These are phyloP conservation scores for Electrona antarctica DNA, from an alignment of 2,113 vertebrate species.

Conservation along the genomic window DNA sequence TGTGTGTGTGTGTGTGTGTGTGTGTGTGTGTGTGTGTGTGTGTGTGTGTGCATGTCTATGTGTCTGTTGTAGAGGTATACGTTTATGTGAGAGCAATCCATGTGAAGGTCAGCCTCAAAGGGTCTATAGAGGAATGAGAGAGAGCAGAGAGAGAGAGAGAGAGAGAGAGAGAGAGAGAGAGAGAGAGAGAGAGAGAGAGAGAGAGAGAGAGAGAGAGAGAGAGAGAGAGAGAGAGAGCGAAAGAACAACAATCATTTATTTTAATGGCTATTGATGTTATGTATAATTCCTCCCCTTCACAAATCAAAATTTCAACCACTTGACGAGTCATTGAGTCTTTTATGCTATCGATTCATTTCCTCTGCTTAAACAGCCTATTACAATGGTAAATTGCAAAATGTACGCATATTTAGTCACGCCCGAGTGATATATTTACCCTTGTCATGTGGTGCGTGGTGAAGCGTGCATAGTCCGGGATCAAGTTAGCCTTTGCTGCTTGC, in stretches of 20 bases:
- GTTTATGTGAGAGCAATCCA: constrained; percentile 1
- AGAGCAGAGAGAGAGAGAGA: neutral
- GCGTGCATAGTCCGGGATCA: constrained; percentile 3
- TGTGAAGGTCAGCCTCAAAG: constrained; percentile 26
- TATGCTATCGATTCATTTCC: constrained; percentile 54
- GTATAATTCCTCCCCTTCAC: constrained; percentile 54
- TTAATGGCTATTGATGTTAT: constrained; percentile 60
- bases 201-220: constrained; percentile 3
- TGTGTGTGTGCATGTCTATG: neutral
- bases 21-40: too few species aligned
- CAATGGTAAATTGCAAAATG: constrained; percentile 52
- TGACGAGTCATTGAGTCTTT: constrained; percentile 38
- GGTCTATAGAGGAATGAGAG: neutral
- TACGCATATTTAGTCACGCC: constrained; percentile 58
- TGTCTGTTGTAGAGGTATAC: neutral
- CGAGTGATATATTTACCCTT: constrained; percentile 20
- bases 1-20: neutral
- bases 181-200: neutral
- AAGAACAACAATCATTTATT: constrained; percentile 41
- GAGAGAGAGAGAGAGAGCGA: constrained; percentile 13
- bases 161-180: constrained; percentile 14
- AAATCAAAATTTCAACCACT: constrained; percentile 52
- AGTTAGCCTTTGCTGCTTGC: constrained; percentile 2
- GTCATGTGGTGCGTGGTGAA: neutral
- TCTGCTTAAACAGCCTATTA: constrained; percentile 55